Base-by-base conservation (phyloP, 2,888 invertebrate genomes). In the Eretmocerus hayati region DNA sequence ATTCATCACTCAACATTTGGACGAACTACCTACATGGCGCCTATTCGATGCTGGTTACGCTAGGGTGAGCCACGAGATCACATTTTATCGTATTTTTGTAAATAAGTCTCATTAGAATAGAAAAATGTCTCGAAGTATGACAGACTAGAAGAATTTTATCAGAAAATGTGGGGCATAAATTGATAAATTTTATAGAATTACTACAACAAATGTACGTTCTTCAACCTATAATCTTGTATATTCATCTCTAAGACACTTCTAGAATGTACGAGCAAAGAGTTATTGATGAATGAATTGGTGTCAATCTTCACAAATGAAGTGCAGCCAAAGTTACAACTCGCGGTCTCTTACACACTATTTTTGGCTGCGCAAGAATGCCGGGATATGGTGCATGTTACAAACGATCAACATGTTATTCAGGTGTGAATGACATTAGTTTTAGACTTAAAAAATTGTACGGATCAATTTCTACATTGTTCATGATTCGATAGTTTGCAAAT, bases 401-500 rank as follows among this genome's bases (percentile, higher is more conserved):
- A 91, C 69, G 85, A 87, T 63, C 81, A 85, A 62, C 85, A 88
- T 65, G 80, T 84, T 72, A 83, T 93, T 71, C 84, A 88, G 77
- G 88, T 87, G 36, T 1, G 2, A 15, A 23, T 46, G 50, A 40
- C n/a, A 35, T 42, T 53, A 42, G n/a, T n/a, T n/a, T n/a, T n/a
- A n/a, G n/a, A n/a, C n/a, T n/a, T n/a, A n/a, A n/a, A n/a, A n/a
- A n/a, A n/a, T n/a, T n/a, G n/a, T n/a, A n/a, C n/a, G n/a, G n/a
- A n/a, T n/a, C n/a, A n/a, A n/a, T n/a, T n/a, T n/a, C n/a, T n/a
- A n/a, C n/a, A n/a, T n/a, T n/a, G n/a, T n/a, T n/a, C n/a, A n/a
- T n/a, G n/a, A n/a, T n/a, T n/a, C n/a, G n/a, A n/a, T 77, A 93
- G 88, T 87, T 90, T 69, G 84, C 89, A 58, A 94, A 94, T 73